These are phyloP conservation scores for Patella ulyssiponensis DNA, from an alignment of 2,888 invertebrate species.

Conservation along the genomic window DNA sequence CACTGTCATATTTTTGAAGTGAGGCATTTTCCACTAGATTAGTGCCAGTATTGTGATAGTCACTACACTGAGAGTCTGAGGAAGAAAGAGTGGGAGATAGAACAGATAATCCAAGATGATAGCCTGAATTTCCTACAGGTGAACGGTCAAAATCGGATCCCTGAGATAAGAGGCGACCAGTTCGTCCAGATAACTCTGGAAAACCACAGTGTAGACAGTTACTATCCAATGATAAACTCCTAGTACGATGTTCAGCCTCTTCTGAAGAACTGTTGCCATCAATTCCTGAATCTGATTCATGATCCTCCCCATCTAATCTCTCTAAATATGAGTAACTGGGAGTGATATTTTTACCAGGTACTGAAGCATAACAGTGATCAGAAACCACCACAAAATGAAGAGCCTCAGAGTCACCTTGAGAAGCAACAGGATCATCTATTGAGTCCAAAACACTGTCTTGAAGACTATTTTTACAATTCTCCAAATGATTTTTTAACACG, in stretches of 20 bases:
- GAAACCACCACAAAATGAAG: conserved; percentile 11
- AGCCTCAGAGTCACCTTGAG: background rate
- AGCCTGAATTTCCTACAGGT: conserved; percentile 7
- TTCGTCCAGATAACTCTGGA: conserved; percentile 19
- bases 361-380: conserved; percentile 31
- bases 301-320: conserved; percentile 25
- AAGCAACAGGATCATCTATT: background rate
- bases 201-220: conserved; percentile 38
- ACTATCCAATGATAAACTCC: conserved; percentile 42
- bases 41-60: background rate
- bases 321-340: background rate
- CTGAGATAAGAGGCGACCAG: conserved; percentile 3
- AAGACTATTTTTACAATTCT: background rate
- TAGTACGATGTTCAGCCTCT: conserved; percentile 39
- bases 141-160: conserved; percentile 4
- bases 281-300: conserved; percentile 34
- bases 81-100: background rate
- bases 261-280: conserved; percentile 36
- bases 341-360: conserved; percentile 17
- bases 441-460: conserved; percentile 1
- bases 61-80: conserved; percentile 5
- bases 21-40: background rate
- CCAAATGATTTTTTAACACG: background rate
- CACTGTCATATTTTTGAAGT: background rate
- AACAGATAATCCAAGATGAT: background rate